These are phyloP conservation scores for Brenthis ino DNA, from an alignment of 2,888 invertebrate genomes.

Conservation along the genomic window DNA sequence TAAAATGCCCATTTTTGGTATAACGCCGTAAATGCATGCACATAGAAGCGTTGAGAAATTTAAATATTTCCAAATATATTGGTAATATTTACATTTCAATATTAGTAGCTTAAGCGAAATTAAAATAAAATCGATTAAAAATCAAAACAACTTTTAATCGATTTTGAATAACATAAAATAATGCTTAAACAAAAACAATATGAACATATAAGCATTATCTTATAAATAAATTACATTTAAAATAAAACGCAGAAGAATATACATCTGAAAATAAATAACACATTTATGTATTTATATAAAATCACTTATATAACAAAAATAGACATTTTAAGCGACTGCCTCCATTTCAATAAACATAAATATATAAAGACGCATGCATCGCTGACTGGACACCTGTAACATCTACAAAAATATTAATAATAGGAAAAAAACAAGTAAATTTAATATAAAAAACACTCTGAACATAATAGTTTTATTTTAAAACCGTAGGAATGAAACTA, in stretches of 20 bases:
- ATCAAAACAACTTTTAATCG: conserved; percentile 16
- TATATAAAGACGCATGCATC: conserved; percentile 49
- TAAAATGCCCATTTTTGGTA: conserved; percentile 77
- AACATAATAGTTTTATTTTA: neutral
- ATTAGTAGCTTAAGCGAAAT: conserved; percentile 60
- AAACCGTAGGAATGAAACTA: too few relatives aligned
- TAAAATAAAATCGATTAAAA: conserved; percentile 30
- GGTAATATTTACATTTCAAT: conserved; percentile 56
- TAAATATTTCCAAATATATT: conserved; percentile 60
- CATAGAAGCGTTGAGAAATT: conserved; percentile 49
- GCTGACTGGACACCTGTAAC: conserved; percentile 33
- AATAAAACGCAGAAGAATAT: conserved; percentile 34
- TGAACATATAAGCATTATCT: conserved; percentile 18
- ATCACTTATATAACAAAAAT: conserved; percentile 47
- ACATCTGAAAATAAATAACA: conserved; percentile 35
- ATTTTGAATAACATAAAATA: conserved; percentile 19
- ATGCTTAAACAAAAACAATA: conserved; percentile 1
- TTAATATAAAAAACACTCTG: neutral
- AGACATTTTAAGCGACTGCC: conserved; percentile 73
- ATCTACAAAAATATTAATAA: conserved; percentile 18
- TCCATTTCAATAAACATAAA: conserved; percentile 74
- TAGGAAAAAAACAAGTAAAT: neutral
- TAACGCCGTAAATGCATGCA: conserved; percentile 53
- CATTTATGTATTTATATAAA: conserved; percentile 29
- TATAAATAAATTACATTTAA: conserved; percentile 30